A percentile compares a stretch with the other conserved stretches of the same genome.
These are phyloP conservation scores for Apodemus sylvaticus DNA, from an alignment of 2,113 vertebrate species.

Conservation along the genomic window DNA sequence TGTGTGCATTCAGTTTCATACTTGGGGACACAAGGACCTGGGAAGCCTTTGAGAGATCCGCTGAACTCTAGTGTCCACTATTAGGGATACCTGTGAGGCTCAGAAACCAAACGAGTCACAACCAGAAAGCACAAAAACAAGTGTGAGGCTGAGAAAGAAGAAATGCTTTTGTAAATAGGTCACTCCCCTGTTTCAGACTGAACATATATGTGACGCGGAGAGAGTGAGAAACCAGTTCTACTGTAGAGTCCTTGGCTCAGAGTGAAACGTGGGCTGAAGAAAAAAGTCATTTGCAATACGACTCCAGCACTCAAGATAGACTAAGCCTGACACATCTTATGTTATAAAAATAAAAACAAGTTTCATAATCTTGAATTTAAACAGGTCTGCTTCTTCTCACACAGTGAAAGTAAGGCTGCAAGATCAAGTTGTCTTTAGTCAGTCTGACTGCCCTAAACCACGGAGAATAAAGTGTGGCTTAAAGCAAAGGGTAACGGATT, in stretches of 20 bases:
- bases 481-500: background rate
- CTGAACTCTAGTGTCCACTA: background rate
- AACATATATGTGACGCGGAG: conserved; percentile 5
- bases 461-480: background rate
- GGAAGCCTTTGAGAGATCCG: background rate
- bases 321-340: conserved; percentile 72
- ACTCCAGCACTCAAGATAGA: conserved; percentile 71
- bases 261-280: conserved; percentile 62
- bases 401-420: background rate
- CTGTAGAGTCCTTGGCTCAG: conserved; percentile 52
- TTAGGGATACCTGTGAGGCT: background rate
- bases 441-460: conserved; percentile 21
- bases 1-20: background rate
- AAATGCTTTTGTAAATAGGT: background rate
- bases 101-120: background rate
- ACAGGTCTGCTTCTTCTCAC: conserved; percentile 60
- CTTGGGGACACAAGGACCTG: background rate
- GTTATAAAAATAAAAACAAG: conserved; percentile 80
- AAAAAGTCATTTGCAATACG: conserved; percentile 64
- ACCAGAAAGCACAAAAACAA: background rate
- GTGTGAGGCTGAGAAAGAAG: background rate
- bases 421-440: background rate
- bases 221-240: background rate
- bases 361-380: conserved; percentile 77
- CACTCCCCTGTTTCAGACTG: conserved; percentile 12